Percentiles rank a stretch among this genome's conserved stretches.
phyloP scores from a whole-genome alignment of 2,113 vertebrate genomes.

The Phasianus colchicus region DNA sequence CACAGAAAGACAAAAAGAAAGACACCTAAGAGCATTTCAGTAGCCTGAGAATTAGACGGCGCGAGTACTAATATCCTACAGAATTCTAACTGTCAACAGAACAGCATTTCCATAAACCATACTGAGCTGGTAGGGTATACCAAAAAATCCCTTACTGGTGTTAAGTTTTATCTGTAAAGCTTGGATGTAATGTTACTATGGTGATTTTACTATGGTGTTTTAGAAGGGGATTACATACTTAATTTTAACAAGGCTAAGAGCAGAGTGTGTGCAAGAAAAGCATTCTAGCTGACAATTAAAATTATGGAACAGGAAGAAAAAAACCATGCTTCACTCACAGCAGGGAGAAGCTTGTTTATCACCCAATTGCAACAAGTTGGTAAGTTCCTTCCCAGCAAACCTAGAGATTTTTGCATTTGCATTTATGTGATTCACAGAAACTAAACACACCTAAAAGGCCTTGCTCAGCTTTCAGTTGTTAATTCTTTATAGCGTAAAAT shows the following conservation, averaged over 20 bases:
- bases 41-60: conserved; percentile 52
- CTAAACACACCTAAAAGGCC: background rate
- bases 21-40: conserved; percentile 57
- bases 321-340: conserved; percentile 28
- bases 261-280: conserved; percentile 73
- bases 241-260: conserved; percentile 82
- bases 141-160: conserved; percentile 62
- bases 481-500: background rate
- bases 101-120: conserved; percentile 68
- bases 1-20: conserved; percentile 63
- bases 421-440: background rate
- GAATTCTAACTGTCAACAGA: conserved; percentile 54
- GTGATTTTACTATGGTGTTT: conserved; percentile 77
- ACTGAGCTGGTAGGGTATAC: conserved; percentile 67
- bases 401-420: background rate
- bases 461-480: background rate
- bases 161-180: conserved; percentile 74
- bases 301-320: background rate
- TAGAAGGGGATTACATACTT: conserved; percentile 81
- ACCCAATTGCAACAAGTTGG: conserved; percentile 53
- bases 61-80: conserved; percentile 53
- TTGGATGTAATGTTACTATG: conserved; percentile 79
- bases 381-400: background rate
- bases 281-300: conserved; percentile 74
- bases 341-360: conserved; percentile 47